phyloP scores from a whole-genome alignment of 2,888 invertebrate species.

The Cyclophora punctaria region DNA sequence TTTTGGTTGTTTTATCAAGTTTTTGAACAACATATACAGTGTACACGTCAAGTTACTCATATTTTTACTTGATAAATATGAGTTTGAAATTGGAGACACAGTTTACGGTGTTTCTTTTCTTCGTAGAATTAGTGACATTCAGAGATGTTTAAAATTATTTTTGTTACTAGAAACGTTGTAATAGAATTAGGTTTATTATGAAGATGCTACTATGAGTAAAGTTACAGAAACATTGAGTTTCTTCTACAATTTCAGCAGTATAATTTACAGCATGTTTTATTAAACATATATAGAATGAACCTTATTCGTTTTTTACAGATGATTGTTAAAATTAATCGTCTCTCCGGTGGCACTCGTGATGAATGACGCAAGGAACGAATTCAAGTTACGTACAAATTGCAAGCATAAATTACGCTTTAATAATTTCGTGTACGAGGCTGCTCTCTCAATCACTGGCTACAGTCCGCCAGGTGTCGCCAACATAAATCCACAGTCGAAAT shows the following conservation, averaged over 20 bases:
- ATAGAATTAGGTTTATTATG: too few relatives aligned
- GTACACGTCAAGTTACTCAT: too few relatives aligned
- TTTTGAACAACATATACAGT: background rate
- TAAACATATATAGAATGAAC: constrained; percentile 10
- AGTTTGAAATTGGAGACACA: too few relatives aligned
- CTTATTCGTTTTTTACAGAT: constrained; percentile 47
- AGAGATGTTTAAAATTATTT: too few relatives aligned
- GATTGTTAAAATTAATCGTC: constrained; percentile 62
- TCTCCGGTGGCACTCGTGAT: constrained; percentile 47
- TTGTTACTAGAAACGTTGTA: too few relatives aligned
- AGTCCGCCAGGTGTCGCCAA: constrained; percentile 57
- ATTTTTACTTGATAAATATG: too few relatives aligned
- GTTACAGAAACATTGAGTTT: too few relatives aligned
- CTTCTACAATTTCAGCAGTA: too few relatives aligned
- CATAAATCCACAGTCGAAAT: constrained; percentile 62
- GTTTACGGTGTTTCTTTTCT: too few relatives aligned
- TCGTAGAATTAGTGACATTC: too few relatives aligned
- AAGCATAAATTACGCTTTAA: constrained; percentile 71
- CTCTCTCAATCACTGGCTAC: constrained; percentile 50
- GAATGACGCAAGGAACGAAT: constrained; percentile 69
- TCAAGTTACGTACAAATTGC: constrained; percentile 70
- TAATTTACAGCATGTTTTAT: background rate
- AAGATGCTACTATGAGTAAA: too few relatives aligned
- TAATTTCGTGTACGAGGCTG: constrained; percentile 63
- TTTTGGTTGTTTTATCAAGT: constrained; percentile 21